Percentiles rank a stretch among this genome's conserved stretches.
Conservation (phyloP, 2,888 invertebrate species). For the Machimus rusticus region DNA sequence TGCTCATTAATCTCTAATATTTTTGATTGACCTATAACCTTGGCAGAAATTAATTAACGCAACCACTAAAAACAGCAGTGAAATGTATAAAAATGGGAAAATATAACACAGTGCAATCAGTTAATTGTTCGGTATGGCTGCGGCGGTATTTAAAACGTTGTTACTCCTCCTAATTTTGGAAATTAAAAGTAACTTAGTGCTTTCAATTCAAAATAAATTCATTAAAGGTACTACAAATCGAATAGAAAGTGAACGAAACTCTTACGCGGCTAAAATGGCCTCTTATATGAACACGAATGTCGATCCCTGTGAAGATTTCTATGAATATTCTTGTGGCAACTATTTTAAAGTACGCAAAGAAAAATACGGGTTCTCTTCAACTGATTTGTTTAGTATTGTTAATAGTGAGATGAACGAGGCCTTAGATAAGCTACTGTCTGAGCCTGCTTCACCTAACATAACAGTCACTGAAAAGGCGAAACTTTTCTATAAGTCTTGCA, state of each 20-base stretch:
- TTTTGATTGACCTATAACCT: too few species aligned
- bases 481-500: not conserved
- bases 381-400: not conserved
- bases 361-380: not conserved
- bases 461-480: not conserved
- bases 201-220: too few species aligned
- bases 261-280: not conserved
- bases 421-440: not conserved
- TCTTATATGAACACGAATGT: not conserved
- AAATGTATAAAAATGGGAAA: too few species aligned
- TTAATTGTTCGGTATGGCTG: too few species aligned
- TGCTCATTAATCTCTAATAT: too few species aligned
- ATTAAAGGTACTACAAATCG: not conserved
- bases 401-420: not conserved
- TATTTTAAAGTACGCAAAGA: not conserved
- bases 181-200: too few species aligned
- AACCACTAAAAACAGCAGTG: too few species aligned
- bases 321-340: slow-evolving; percentile 12
- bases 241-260: not conserved
- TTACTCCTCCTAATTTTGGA: too few species aligned
- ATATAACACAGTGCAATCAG: too few species aligned
- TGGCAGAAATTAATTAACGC: too few species aligned
- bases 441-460: not conserved
- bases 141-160: too few species aligned
- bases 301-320: slow-evolving; percentile 17